Conservation (phyloP, 35 echinoderm and acorn worm genomes). For the Apostichopus californicus region DNA sequence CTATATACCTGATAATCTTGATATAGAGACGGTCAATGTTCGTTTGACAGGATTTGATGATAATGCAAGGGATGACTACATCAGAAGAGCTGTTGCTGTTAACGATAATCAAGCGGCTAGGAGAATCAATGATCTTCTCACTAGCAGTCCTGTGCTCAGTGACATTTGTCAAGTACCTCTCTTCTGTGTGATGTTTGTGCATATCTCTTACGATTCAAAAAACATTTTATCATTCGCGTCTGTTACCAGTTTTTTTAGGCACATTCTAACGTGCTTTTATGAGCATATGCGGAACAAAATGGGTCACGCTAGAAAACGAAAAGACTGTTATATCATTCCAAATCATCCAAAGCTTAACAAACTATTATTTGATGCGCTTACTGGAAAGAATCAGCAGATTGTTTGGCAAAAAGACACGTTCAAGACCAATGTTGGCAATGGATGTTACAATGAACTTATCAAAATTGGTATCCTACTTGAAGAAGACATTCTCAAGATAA, state of each 20-base stretch:
- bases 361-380: not conserved
- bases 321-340: not conserved
- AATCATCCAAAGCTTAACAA: not conserved
- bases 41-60: not conserved
- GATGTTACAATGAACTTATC: constrained; percentile 27
- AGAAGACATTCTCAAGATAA: not conserved
- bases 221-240: not conserved
- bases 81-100: not conserved
- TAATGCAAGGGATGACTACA: not conserved
- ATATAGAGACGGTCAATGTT: not conserved
- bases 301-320: too few species aligned
- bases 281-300: not conserved
- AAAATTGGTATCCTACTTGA: constrained; percentile 6
- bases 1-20: not conserved
- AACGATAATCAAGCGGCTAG: not conserved
- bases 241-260: not conserved
- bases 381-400: not conserved
- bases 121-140: not conserved
- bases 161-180: constrained; percentile 17
- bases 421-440: not conserved
- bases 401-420: not conserved
- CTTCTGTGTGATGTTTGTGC: constrained; percentile 21
- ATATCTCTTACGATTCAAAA: not conserved
- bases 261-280: not conserved
- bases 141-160: not conserved